Evolutionary conservation across 2,888 invertebrate species (phyloP).

Genomic region (Galeopsomyia nigrocyanea): DNA sequence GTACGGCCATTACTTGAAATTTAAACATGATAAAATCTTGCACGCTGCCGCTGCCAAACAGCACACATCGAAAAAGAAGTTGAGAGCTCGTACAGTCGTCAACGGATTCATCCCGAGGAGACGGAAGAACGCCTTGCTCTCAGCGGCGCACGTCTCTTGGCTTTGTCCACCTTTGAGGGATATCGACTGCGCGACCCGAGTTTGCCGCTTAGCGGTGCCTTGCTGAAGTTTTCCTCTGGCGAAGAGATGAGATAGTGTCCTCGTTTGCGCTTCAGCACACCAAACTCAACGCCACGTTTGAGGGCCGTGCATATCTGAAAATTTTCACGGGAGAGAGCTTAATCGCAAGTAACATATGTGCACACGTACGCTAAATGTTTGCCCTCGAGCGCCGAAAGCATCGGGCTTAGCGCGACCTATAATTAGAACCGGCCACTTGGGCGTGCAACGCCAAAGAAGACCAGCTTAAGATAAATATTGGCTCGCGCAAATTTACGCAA

Average conservation of each 20-base stretch:
- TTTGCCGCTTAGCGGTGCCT: neutral
- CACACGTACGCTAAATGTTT: slow-evolving; percentile 13
- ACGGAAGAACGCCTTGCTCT: neutral
- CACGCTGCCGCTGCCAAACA: too few species aligned
- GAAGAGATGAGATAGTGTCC: slow-evolving; percentile 51
- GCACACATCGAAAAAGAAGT: neutral
- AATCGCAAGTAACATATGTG: neutral
- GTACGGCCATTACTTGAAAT: too few species aligned
- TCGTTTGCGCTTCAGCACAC: slow-evolving; percentile 52
- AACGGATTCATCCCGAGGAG: neutral
- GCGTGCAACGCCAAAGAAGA: slow-evolving; percentile 10
- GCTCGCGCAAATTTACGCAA: too few species aligned
- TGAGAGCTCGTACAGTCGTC: neutral
- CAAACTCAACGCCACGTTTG: slow-evolving; percentile 55
- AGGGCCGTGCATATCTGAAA: slow-evolving; percentile 53
- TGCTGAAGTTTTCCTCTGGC: slow-evolving; percentile 18
- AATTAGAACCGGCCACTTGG: slow-evolving; percentile 16
- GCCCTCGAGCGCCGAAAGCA: slow-evolving; percentile 1
- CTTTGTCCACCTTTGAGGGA: neutral
- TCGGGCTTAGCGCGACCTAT: slow-evolving; percentile 22
- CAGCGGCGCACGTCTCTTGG: neutral
- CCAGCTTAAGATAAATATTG: neutral
- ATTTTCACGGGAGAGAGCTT: neutral
- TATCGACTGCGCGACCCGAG: too few species aligned
- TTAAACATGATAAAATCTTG: too few species aligned